Evolutionary conservation across 2,888 invertebrate species (phyloP).

Genomic region (Schizaphis graminum): DNA sequence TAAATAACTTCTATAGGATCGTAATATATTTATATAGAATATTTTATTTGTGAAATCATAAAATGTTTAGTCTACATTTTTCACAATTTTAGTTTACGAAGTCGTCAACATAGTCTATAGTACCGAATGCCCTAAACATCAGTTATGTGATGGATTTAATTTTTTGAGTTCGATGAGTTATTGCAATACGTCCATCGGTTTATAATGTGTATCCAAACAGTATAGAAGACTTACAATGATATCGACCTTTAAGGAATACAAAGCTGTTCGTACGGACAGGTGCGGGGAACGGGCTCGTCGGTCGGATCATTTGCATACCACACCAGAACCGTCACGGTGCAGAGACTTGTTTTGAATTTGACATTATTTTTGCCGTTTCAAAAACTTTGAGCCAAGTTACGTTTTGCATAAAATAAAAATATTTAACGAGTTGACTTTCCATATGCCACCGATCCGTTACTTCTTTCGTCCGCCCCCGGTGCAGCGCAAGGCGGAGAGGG

Average conservation of each 20-base stretch:
- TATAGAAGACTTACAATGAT: background rate
- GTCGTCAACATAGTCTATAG: too few species aligned
- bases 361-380: background rate
- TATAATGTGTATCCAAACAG: background rate
- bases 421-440: background rate
- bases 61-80: background rate
- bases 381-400: background rate
- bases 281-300: background rate
- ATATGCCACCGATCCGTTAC: background rate
- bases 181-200: background rate
- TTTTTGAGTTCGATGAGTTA: background rate
- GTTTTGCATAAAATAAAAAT: background rate
- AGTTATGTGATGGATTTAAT: background rate
- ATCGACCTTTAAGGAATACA: too few species aligned
- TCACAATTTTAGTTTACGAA: too few species aligned
- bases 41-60: background rate
- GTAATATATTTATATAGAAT: background rate
- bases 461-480: background rate
- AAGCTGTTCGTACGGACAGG: background rate
- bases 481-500: background rate
- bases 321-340: background rate
- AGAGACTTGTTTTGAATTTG: background rate
- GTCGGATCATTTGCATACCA: constrained; percentile 17
- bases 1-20: background rate
- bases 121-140: background rate